Evolutionary conservation across 2,888 invertebrate genomes (phyloP), one percentile per base, ranked within the genome.

Genomic region (Aelia acuminata): DNA sequence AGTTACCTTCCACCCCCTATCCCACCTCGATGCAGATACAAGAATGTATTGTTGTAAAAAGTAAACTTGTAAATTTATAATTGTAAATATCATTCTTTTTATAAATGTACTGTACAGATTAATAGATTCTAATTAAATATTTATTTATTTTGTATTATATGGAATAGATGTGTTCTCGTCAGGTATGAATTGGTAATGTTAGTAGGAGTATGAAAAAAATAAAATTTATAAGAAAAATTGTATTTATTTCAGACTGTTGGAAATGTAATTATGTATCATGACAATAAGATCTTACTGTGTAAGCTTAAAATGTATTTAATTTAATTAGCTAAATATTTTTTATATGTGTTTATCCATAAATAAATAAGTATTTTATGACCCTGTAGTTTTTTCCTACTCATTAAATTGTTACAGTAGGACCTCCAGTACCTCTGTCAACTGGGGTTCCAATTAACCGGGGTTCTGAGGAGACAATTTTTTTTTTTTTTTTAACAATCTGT

Each of bases 1-100:
- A 53, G 89, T 48, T 89, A 88, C 43, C 89, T 90, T n/a, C 89
- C 89, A 84, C 90, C 90, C 50, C 90, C 90, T 31, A 89, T 90
- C 20, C 90, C 90, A 22, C 90, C 90, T 11, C 88, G 90, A 87
- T 89, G 86, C 49, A 89, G 89, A 70, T 90, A 89, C 84, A 90
- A 88, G 84, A 90, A 90, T 85, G 88, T 90, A 53, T 84, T 90
- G 53, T 63, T 89, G 88, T 90, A 90, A 75, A 75, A 80, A 80
- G 43, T 80, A 22, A 80, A 80, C 31, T 80, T 80, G 43, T 80
- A 88, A 43, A 80, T 47, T 75, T 43, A 47, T 80, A 80, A 13
- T 11, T 80, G 80, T 80, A 80, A 80, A 80, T 80, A 80, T 80
- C 22, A 43, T 43, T 80, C 43, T 80, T 22, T 80, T 22, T 80